Evolutionary conservation across 2,113 vertebrate genomes (phyloP).

Genomic region (Andinoacara biseriatus): DNA sequence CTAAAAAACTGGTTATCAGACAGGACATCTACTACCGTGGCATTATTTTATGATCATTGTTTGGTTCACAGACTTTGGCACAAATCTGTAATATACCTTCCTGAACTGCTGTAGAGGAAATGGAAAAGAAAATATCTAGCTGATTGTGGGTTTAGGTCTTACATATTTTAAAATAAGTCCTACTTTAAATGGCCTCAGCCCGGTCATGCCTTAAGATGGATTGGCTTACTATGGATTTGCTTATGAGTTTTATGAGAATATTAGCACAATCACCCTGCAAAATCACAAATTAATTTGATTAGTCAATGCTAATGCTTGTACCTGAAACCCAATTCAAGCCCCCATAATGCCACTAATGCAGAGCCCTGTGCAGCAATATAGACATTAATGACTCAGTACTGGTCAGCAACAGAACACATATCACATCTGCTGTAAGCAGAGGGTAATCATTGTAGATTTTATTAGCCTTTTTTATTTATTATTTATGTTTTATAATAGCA

Average conservation of each 20-base stretch:
- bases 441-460: not conserved
- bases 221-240: not conserved
- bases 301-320: conserved; percentile 34
- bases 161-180: not conserved
- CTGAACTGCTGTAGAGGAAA: not conserved
- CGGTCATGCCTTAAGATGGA: conserved; percentile 1
- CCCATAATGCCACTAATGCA: conserved; percentile 35
- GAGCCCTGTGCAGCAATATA: not conserved
- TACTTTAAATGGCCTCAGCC: not conserved
- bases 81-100: not conserved
- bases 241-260: not conserved
- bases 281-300: conserved; percentile 50
- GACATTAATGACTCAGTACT: not conserved
- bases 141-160: not conserved
- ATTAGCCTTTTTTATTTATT: not conserved
- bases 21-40: not conserved
- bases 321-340: conserved; percentile 50
- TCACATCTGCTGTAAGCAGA: not conserved
- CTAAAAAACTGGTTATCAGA: not conserved
- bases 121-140: not conserved
- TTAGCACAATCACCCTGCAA: conserved; percentile 18
- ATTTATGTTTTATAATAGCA: not conserved
- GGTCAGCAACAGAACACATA: conserved; percentile 5
- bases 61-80: not conserved
- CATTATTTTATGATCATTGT: not conserved